Evolutionary conservation across 2,113 vertebrate genomes (phyloP), one percentile per base, ranked within the genome.

Genomic region (Puma concolor): DNA sequence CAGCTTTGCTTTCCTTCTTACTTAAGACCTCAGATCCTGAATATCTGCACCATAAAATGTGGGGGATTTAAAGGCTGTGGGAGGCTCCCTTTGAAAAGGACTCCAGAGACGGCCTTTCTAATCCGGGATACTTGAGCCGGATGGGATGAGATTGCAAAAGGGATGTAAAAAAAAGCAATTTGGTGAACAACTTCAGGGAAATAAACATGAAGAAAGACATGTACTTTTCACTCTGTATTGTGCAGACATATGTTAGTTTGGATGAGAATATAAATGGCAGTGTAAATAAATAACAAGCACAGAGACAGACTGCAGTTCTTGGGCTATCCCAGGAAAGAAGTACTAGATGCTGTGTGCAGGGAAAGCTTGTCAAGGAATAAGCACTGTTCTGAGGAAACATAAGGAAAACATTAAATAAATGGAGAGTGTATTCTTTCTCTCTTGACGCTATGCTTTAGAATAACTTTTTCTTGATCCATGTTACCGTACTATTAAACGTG

Each of bases 361-460:
- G 98, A 97, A 98, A 98, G 94, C 96, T 96, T 94, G 98, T 98
- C 95, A 97, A 98, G 96, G 98, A 98, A 96, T 97, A 98, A 98
- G 96, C 9, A n/a, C 38, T 96, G 64, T 0, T 1, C 2, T 57
- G 3, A 98, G 90, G 98, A 97, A 98, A 98, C 98, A 99, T 98
- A 97, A 98, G 98, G 98, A 98, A 99, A 98, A 98, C 98, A 99
- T 98, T 99, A 98, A 97, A 98, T 93, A 99, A 97, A 97, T 0
- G 29, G 67, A 36, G 89, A 98, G 96, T 64, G 89, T 95, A 50
- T 97, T 98, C 94, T 97, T 96, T 98, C 96, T 97, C 88, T 97
- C 95, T 91, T 97, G 96, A 98, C 27, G 66, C 98, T 98, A 38
- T 97, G 83, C 1, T 92, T 97, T 98, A 91, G 95, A 98, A 98